Percentiles rank a stretch among this genome's conserved stretches.
phyloP scores from a whole-genome alignment of 2,797 vertebrate genomes.

The Ceryle rudis region DNA sequence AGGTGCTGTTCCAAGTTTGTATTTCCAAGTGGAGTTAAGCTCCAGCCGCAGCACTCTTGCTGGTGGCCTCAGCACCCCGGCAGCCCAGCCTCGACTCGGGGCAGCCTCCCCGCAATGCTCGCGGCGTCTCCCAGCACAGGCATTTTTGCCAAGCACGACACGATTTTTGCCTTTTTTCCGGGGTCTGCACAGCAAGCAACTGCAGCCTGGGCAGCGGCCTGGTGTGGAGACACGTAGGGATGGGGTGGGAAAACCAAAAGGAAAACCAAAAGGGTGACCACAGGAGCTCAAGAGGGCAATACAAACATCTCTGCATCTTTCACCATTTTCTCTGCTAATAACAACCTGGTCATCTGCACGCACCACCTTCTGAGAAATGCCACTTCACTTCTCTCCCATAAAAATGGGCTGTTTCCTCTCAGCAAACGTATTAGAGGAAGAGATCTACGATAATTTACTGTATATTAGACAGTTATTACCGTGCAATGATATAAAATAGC shows the following conservation, averaged over 20 bases:
- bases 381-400: conserved; percentile 45
- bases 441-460: conserved; percentile 32
- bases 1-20: not conserved
- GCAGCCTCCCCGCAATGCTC: not conserved
- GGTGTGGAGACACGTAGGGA: not conserved
- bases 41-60: not conserved
- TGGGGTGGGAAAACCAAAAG: conserved; percentile 18
- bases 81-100: not conserved
- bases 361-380: conserved; percentile 37
- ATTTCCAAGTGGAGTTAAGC: not conserved
- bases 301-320: conserved; percentile 20
- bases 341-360: conserved; percentile 42
- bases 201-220: not conserved
- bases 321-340: conserved; percentile 55
- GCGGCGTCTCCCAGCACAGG: accelerated
- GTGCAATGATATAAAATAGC: conserved; percentile 18
- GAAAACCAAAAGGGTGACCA: conserved; percentile 5
- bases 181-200: not conserved
- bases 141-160: not conserved
- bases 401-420: conserved; percentile 30
- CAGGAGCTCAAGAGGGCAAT: conserved; percentile 37
- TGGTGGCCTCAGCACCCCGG: not conserved
- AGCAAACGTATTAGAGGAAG: conserved; percentile 38
- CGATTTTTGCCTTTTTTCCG: not conserved
- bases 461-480: conserved; percentile 52